A percentile compares a stretch with the other conserved stretches of the same genome.
Conservation (phyloP, 2,797 vertebrate species). For the Steatocranus sp. region DNA sequence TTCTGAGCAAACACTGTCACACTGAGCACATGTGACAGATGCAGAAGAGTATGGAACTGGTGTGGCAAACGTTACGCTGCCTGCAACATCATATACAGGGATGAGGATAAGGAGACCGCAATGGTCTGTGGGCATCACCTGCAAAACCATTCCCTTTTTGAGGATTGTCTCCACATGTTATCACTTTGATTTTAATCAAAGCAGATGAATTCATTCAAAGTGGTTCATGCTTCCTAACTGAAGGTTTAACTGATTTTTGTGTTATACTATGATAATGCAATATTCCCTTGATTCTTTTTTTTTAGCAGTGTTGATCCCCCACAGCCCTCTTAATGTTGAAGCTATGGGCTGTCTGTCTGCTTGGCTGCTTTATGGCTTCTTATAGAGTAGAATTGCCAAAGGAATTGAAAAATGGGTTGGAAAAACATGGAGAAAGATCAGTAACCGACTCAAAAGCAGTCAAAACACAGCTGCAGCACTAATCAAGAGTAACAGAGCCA, state of each 20-base stretch:
- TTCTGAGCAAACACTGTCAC: not conserved
- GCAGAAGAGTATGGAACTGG: not conserved
- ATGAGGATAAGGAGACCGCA: not conserved
- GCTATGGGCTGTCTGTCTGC: not conserved
- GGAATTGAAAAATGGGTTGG: not conserved
- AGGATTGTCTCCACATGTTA: not conserved
- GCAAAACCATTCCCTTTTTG: not conserved
- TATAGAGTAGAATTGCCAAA: not conserved
- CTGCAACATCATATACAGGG: not conserved
- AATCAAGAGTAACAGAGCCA: not conserved
- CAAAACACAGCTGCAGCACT: not conserved
- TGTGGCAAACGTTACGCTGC: not conserved
- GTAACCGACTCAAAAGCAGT: not conserved
- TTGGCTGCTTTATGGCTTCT: not conserved
- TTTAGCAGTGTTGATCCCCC: not conserved
- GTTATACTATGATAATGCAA: not conserved
- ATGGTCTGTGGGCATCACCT: not conserved
- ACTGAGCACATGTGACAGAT: not conserved
- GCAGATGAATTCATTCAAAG: not conserved
- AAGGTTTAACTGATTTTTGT: not conserved
- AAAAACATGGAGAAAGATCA: not conserved
- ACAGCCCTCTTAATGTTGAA: accelerated
- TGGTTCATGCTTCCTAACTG: not conserved
- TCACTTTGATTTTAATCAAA: not conserved
- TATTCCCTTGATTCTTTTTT: not conserved